Evolutionary conservation across 2,797 vertebrate species (phyloP).

Genomic region (Fistularia commersonii): DNA sequence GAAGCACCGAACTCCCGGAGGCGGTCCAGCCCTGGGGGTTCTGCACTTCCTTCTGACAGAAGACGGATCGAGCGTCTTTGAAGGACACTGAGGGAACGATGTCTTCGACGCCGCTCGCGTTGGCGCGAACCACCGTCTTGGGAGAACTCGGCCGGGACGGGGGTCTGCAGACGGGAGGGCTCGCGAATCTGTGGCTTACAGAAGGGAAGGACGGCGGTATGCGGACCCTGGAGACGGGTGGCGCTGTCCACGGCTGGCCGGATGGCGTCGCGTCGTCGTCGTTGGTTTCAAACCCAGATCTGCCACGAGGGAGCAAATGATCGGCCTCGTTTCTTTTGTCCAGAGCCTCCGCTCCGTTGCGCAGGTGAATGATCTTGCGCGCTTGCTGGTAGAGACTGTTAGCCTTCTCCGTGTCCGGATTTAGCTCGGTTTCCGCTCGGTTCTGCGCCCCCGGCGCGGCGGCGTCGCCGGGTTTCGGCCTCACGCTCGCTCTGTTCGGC

Average conservation of each 20-base stretch:
- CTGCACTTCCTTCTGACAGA: conserved; percentile 74
- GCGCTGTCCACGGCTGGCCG: conserved; percentile 52
- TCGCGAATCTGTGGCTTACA: conserved; percentile 53
- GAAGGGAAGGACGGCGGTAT: conserved; percentile 64
- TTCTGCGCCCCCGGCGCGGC: too few species aligned
- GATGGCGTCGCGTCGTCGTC: conserved; percentile 31
- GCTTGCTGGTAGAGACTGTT: conserved; percentile 67
- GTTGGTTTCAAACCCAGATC: conserved; percentile 29
- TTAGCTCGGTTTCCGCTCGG: conserved; percentile 35
- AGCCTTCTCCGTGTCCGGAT: conserved; percentile 39
- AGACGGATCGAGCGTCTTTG: conserved; percentile 76
- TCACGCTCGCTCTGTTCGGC: conserved; percentile 69
- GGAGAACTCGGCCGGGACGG: conserved; percentile 48
- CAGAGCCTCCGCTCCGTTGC: conserved; percentile 55
- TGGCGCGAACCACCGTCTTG: conserved; percentile 25
- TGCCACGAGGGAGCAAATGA: conserved; percentile 7
- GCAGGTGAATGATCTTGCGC: conserved; percentile 74
- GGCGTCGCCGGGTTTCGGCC: conserved; percentile 1
- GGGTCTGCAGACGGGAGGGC: conserved; percentile 42
- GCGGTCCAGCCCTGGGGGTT: conserved; percentile 55
- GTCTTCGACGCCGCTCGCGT: conserved; percentile 48
- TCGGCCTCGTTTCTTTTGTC: conserved; percentile 19
- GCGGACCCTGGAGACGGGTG: conserved; percentile 70
- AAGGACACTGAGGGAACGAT: conserved; percentile 64
- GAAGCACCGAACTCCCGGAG: conserved; percentile 57